These are phyloP conservation scores for Aphelinus atriplicis DNA, from an alignment of 1,140 invertebrate species.

Conservation along the genomic window DNA sequence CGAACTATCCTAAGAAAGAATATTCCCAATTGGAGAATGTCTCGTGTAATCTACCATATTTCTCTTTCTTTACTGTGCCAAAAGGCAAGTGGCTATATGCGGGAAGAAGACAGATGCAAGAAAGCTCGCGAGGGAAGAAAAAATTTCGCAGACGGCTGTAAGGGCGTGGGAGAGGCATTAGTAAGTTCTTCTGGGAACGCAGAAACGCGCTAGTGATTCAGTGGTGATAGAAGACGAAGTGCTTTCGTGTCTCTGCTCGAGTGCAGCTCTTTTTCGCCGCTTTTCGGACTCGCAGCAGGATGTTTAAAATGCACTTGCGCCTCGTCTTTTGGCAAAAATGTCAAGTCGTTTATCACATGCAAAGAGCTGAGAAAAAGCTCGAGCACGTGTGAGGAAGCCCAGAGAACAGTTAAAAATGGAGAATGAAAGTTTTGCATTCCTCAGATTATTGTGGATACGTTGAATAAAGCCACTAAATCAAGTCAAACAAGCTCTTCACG, in stretches of 20 bases:
- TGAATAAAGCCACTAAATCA: no score
- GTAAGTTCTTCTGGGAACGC: conserved; percentile 52
- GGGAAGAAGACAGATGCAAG: no score
- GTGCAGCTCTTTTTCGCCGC: conserved; percentile 33
- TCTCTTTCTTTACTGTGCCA: no score
- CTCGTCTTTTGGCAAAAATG: conserved; percentile 29
- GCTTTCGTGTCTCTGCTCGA: conserved; percentile 30
- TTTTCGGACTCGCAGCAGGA: conserved; percentile 17
- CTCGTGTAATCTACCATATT: no score
- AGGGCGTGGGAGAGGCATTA: conserved; percentile 61
- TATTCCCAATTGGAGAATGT: no score
- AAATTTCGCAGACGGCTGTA: conserved; percentile 51
- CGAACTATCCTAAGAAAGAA: no score
- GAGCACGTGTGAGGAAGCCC: conserved; percentile 3
- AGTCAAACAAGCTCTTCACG: no score
- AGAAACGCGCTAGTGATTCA: conserved; percentile 51
- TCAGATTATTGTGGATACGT: no score
- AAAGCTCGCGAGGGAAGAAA: conserved; percentile 17
- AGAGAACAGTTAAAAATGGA: not conserved
- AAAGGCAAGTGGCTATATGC: no score
- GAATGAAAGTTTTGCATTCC: no score
- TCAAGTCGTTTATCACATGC: conserved; percentile 28
- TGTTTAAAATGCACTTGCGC: conserved; percentile 15
- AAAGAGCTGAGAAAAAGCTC: conserved; percentile 21
- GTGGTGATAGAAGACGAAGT: conserved; percentile 44